These are phyloP conservation scores for Merodon equestris DNA, from an alignment of 2,888 invertebrate genomes.

Conservation along the genomic window DNA sequence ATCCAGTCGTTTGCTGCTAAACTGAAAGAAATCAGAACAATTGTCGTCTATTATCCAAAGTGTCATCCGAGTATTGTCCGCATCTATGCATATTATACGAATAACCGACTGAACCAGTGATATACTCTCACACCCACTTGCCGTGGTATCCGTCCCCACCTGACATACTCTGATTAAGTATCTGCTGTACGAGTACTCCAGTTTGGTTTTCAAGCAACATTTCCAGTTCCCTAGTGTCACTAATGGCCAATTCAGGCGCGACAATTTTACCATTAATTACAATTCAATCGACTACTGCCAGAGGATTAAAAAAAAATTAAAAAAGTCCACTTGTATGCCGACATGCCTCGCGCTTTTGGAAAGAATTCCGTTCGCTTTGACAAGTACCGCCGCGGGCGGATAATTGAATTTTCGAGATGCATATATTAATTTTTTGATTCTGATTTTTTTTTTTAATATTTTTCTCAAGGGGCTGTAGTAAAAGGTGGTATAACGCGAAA, in stretches of 20 bases:
- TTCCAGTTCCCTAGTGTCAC: too few relatives aligned
- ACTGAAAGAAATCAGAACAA: constrained; percentile 14
- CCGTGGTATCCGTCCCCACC: constrained; percentile 17
- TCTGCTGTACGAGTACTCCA: constrained; percentile 12
- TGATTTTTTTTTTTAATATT: too few relatives aligned
- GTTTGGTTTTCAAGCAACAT: constrained; percentile 33
- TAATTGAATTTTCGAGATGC: neutral
- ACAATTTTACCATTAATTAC: constrained; percentile 37
- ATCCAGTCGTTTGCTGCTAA: constrained; percentile 6
- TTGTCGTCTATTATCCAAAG: neutral
- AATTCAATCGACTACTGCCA: constrained; percentile 43
- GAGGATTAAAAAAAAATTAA: constrained; percentile 28
- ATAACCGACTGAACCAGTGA: neutral
- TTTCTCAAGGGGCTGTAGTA: too few relatives aligned
- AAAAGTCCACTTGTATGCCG: neutral
- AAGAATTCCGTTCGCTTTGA: too few relatives aligned
- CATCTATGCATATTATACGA: constrained; percentile 7
- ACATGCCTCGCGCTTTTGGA: too few relatives aligned
- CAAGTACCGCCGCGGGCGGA: too few relatives aligned
- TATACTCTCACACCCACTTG: constrained; percentile 24
- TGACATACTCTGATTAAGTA: constrained; percentile 4
- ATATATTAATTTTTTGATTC: neutral
- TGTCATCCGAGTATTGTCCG: too few relatives aligned
- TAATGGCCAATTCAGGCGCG: too few relatives aligned
- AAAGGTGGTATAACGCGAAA: too few relatives aligned